A percentile compares a stretch with the other conserved stretches of the same genome.
Conservation (phyloP, 2,888 invertebrate species). For the Oscheius onirici region DNA sequence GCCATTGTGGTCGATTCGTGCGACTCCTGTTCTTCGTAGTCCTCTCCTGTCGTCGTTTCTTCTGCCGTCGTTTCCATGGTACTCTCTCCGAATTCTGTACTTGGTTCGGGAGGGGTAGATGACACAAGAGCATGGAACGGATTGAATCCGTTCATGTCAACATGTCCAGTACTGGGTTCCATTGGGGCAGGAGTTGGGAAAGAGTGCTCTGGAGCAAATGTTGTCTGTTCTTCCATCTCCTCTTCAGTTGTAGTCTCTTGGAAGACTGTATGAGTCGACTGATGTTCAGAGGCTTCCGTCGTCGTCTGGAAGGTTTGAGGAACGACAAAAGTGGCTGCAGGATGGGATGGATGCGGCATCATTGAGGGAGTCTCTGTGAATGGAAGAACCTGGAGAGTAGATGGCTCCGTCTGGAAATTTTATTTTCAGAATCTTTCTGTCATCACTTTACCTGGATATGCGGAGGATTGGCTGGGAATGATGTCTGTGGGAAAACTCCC, state of each 20-base stretch:
- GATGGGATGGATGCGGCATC: neutral
- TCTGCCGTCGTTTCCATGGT: conserved; percentile 5
- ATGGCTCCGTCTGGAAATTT: neutral
- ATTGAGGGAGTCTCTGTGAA: neutral
- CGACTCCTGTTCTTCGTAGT: conserved; percentile 30
- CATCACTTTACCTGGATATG: neutral
- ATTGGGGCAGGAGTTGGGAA: conserved; percentile 33
- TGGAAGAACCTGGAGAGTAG: neutral
- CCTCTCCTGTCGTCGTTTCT: conserved; percentile 8
- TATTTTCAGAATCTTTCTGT: neutral
- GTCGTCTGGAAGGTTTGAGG: conserved; percentile 47
- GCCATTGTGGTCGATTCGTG: neutral
- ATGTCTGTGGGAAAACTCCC: conserved; percentile 20
- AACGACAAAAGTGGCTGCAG: conserved; percentile 46
- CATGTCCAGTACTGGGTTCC: conserved; percentile 8
- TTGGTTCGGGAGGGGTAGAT: conserved; percentile 19
- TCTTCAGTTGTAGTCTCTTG: conserved; percentile 24
- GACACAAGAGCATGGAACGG: conserved; percentile 28
- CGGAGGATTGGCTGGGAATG: conserved; percentile 9
- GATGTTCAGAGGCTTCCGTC: conserved; percentile 35
- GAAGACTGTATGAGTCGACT: conserved; percentile 33
- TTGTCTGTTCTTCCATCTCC: conserved; percentile 3
- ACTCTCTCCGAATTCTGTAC: conserved; percentile 32
- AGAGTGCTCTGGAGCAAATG: conserved; percentile 12
- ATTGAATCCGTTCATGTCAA: conserved; percentile 16